Evolutionary conservation across 2,797 vertebrate species (phyloP).

Genomic region (Clarias laeviceps): DNA sequence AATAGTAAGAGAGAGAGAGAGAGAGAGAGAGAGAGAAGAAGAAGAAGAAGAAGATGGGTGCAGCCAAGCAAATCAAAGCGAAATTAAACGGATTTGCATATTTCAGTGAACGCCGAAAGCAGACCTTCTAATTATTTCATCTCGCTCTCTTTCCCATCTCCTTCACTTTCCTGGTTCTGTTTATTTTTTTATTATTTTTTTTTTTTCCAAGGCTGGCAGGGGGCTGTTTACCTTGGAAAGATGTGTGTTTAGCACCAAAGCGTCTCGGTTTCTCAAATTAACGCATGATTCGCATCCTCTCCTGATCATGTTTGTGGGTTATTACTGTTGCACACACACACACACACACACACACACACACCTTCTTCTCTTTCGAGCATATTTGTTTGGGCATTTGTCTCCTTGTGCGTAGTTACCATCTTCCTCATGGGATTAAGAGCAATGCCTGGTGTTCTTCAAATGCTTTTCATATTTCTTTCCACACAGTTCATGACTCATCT

Average conservation of each 20-base stretch:
- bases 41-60: constrained; percentile 43
- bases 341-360: no score
- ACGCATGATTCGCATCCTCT: background rate
- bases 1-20: background rate
- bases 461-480: background rate
- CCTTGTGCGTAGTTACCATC: background rate
- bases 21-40: constrained; percentile 25
- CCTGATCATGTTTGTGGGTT: background rate
- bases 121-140: constrained; percentile 83
- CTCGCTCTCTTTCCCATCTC: constrained; percentile 59
- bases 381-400: background rate
- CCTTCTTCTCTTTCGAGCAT: background rate
- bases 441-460: background rate
- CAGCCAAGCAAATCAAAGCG: constrained; percentile 78
- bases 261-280: constrained; percentile 12
- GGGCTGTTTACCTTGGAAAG: constrained; percentile 46
- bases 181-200: no score
- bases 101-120: constrained; percentile 79
- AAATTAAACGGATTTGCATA: constrained; percentile 85
- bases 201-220: background rate
- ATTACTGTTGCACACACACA: background rate
- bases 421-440: constrained; percentile 6
- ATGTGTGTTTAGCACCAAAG: constrained; percentile 40
- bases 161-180: constrained; percentile 35
- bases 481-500: background rate